These are phyloP conservation scores for Agapornis canus DNA, from an alignment of 2,797 vertebrate genomes.

Conservation along the genomic window DNA sequence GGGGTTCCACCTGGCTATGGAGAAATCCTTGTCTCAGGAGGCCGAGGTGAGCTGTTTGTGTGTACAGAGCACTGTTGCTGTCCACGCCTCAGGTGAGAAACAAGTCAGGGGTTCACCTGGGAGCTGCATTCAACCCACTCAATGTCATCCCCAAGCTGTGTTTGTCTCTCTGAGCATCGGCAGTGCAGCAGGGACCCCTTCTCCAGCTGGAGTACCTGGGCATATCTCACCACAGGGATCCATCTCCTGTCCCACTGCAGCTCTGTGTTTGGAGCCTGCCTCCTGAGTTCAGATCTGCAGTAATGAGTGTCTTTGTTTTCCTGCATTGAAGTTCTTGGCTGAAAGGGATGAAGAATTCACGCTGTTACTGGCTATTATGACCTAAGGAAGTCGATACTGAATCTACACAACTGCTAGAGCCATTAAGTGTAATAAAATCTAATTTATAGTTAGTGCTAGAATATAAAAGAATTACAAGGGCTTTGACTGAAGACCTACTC, in stretches of 20 bases:
- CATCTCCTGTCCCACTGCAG: not conserved
- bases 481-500: not conserved
- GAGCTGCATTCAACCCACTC: accelerated
- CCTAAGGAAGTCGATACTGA: not conserved
- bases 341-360: not conserved
- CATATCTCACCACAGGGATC: accelerated
- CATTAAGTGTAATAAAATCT: not conserved
- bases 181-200: not conserved
- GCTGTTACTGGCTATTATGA: not conserved
- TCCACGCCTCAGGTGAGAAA: not conserved
- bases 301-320: not conserved
- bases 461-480: not conserved
- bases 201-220: accelerated
- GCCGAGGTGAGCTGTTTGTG: not conserved
- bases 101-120: not conserved
- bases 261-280: accelerated
- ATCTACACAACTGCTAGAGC: not conserved
- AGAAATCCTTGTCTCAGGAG: not conserved
- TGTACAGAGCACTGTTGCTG: too few species aligned
- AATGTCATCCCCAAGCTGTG: accelerated
- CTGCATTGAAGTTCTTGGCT: not conserved
- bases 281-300: not conserved
- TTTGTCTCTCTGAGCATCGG: not conserved
- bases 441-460: not conserved
- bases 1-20: not conserved